Conservation (phyloP, 2,113 vertebrate species). For the Microcebus tavaratra region DNA sequence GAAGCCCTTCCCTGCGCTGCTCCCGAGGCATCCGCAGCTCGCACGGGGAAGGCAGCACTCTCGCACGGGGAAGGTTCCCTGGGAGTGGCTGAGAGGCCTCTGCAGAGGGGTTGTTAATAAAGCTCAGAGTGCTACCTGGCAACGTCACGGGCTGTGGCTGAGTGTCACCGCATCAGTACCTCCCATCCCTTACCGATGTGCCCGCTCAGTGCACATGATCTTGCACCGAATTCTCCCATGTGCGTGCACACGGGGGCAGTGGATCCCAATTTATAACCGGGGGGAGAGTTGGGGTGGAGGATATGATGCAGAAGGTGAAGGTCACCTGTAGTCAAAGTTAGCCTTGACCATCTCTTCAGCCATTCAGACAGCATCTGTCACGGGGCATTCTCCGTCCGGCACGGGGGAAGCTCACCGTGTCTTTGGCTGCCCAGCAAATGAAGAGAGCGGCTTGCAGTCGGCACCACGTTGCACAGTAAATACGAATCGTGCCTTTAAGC, state of each 20-base stretch:
- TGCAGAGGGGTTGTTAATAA: conserved; percentile 39
- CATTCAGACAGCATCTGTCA: neutral
- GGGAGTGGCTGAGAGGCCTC: neutral
- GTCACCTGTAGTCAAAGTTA: neutral
- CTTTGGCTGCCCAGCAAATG: neutral
- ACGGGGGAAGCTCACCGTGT: fast-evolving
- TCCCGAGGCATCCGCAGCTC: neutral
- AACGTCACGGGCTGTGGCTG: neutral
- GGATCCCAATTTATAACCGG: neutral
- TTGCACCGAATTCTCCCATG: neutral
- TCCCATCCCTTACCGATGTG: no score
- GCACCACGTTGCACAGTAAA: neutral
- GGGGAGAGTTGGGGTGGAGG: fast-evolving
- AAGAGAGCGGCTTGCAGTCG: neutral
- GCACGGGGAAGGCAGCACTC: neutral
- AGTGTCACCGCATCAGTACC: neutral
- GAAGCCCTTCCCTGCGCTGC: fast-evolving
- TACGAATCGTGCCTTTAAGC: neutral
- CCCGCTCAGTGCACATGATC: fast-evolving
- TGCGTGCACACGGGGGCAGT: no score
- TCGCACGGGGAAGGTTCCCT: neutral
- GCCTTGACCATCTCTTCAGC: neutral
- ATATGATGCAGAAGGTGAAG: neutral
- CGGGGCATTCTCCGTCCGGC: fast-evolving
- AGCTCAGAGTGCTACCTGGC: neutral